phyloP scores from a whole-genome alignment of 2,888 invertebrate species.

The Prenolepis imparis region DNA sequence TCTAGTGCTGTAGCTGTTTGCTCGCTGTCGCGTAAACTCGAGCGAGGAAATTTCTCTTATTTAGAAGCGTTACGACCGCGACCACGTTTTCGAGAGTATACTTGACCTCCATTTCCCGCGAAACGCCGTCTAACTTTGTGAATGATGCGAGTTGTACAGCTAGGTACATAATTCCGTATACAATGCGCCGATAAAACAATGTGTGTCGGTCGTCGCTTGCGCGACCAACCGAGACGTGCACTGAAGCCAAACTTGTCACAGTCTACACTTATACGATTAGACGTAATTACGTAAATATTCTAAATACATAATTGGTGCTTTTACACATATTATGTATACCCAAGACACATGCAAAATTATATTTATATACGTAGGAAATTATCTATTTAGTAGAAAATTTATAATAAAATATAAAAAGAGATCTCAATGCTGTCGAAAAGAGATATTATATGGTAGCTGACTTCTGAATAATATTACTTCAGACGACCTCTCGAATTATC shows the following conservation, averaged over 20 bases:
- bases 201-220: not conserved
- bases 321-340: too few relatives aligned
- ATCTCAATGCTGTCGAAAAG: not conserved
- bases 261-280: too few relatives aligned
- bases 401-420: too few relatives aligned
- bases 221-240: not conserved
- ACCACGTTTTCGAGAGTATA: constrained; percentile 51
- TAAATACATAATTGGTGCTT: too few relatives aligned
- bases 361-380: too few relatives aligned
- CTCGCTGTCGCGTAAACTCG: constrained; percentile 42
- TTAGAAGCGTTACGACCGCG: constrained; percentile 26
- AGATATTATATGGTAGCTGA: not conserved
- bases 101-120: constrained; percentile 55
- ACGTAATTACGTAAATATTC: too few relatives aligned
- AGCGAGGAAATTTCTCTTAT: constrained; percentile 43
- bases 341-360: too few relatives aligned
- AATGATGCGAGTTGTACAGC: not conserved
- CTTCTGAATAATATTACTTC: constrained; percentile 1
- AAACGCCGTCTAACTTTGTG: constrained; percentile 25
- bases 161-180: not conserved
- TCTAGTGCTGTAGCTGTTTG: not conserved
- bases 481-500: not conserved
- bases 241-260: not conserved
- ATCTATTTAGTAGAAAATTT: too few relatives aligned
- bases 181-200: constrained; percentile 4